phyloP scores from a whole-genome alignment of 1,140 invertebrate species.

The Sycophaga agraensis region DNA sequence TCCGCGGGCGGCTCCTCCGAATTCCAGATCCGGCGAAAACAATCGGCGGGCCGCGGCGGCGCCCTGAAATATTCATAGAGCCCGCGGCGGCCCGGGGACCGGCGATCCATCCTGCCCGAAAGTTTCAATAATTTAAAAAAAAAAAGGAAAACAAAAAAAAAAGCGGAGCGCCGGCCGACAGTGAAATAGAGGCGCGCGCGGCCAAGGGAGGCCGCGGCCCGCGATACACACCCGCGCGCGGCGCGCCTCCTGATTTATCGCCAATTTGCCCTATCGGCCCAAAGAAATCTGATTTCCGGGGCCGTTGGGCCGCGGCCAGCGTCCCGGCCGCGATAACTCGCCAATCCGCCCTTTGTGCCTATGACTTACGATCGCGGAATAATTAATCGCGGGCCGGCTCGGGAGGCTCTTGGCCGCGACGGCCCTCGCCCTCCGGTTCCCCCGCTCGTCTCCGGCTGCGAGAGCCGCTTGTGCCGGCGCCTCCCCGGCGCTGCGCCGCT shows the following conservation, averaged over 20 bases:
- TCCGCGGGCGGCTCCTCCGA: no score
- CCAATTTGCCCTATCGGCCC: slow-evolving; percentile 29
- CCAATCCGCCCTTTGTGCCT: neutral
- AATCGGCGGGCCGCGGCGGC: no score
- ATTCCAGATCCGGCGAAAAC: no score
- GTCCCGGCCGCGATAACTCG: no score
- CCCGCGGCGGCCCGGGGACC: neutral
- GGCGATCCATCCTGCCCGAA: slow-evolving; percentile 19
- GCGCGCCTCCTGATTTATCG: slow-evolving; percentile 25
- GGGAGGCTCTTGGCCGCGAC: no score
- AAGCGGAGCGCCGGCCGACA: neutral
- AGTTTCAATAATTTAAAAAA: slow-evolving; percentile 27
- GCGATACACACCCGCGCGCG: slow-evolving; percentile 5
- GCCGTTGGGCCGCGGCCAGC: slow-evolving; percentile 8
- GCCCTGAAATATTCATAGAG: slow-evolving; percentile 25
- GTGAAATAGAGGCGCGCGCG: neutral
- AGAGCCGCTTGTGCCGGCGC: no score
- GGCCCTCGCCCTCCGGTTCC: no score
- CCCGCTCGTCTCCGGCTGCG: no score
- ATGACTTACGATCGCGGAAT: slow-evolving; percentile 14
- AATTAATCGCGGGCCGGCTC: slow-evolving; percentile 13
- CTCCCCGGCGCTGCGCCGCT: no score
- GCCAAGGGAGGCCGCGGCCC: neutral
- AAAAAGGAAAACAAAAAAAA: neutral
- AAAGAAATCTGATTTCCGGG: slow-evolving; percentile 30